Evolutionary conservation across 2,797 vertebrate species (phyloP).

Genomic region (Champsocephalus gunnari): DNA sequence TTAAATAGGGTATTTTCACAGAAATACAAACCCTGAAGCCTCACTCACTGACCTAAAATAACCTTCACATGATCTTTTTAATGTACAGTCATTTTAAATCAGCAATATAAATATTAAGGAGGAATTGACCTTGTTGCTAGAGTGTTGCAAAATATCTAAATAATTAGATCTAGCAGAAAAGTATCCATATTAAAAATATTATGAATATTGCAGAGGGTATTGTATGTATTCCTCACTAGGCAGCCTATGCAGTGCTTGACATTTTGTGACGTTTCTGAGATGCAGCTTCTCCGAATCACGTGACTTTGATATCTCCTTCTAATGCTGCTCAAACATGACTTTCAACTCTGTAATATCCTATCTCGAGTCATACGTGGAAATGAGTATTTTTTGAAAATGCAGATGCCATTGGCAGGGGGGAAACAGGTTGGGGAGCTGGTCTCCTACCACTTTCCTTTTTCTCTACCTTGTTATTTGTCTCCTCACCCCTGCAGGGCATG

Average conservation of each 20-base stretch:
- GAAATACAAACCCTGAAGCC: conserved; percentile 55
- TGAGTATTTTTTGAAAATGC: conserved; percentile 74
- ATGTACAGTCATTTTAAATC: background rate
- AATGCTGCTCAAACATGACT: conserved; percentile 62
- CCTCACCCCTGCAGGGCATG: conserved; percentile 83
- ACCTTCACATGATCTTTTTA: conserved; percentile 12
- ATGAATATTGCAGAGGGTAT: background rate
- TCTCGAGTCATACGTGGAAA: conserved; percentile 70
- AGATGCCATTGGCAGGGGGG: conserved; percentile 74
- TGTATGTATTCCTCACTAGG: conserved; percentile 16
- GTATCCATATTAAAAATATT: background rate
- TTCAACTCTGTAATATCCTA: conserved; percentile 65
- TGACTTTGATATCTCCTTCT: conserved; percentile 57
- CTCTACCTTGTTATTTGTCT: conserved; percentile 83
- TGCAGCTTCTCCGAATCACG: conserved; percentile 48
- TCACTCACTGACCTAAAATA: conserved; percentile 42
- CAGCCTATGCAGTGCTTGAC: conserved; percentile 54
- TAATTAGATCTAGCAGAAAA: background rate
- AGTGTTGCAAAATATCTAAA: background rate
- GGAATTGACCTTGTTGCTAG: background rate
- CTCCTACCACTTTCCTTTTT: conserved; percentile 78
- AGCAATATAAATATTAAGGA: background rate
- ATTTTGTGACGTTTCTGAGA: conserved; percentile 57
- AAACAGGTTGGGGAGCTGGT: conserved; percentile 77
- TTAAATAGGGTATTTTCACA: conserved; percentile 52